These are phyloP conservation scores for Illadopsis cleaveri DNA, from an alignment of 2,113 vertebrate species.

Conservation along the genomic window DNA sequence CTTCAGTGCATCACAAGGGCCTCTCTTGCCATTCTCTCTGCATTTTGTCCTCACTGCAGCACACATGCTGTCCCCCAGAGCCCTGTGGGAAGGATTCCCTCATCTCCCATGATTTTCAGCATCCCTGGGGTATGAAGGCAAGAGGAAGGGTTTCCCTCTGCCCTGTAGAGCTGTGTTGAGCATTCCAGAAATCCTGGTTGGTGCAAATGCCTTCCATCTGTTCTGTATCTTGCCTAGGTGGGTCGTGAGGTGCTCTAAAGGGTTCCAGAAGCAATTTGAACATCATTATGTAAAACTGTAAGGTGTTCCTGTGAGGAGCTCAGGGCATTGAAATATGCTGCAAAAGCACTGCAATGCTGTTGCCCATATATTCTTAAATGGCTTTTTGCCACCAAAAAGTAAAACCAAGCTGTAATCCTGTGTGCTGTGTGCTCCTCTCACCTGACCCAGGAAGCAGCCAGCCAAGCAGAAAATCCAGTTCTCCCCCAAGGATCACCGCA, in stretches of 20 bases:
- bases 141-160: not conserved
- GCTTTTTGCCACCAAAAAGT: not conserved
- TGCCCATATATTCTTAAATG: not conserved
- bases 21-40: not conserved
- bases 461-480: not conserved
- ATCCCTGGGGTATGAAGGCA: not conserved
- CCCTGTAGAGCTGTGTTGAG: not conserved
- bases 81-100: not conserved
- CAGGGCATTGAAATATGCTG: rapidly evolving
- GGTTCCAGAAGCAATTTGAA: not conserved
- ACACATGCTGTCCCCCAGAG: not conserved
- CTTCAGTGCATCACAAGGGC: not conserved
- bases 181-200: not conserved
- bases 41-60: not conserved
- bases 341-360: not conserved
- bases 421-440: not conserved
- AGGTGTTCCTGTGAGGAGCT: not conserved
- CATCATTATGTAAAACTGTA: not conserved
- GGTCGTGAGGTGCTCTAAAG: not conserved
- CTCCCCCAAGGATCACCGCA: not conserved
- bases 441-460: not conserved
- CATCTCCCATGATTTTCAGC: not conserved
- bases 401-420: not conserved
- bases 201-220: not conserved
- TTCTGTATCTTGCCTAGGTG: not conserved